Evolutionary conservation across 2,113 vertebrate genomes (phyloP).

Genomic region (Phylloscopus whistleri): DNA sequence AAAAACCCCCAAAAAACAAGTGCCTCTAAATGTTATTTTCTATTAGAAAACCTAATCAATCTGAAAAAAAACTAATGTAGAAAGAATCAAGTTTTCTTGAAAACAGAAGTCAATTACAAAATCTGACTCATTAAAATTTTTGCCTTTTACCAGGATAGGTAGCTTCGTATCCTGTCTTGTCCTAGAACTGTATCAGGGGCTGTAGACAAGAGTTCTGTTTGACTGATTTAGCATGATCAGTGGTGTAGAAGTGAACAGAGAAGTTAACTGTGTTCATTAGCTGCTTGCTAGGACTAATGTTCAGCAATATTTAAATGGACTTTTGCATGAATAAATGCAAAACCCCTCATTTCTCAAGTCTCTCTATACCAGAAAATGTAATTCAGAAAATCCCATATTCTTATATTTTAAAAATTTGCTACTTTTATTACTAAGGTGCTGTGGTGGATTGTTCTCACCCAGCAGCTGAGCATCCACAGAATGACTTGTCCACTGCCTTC

Average conservation of each 20-base stretch:
- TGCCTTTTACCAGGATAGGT: neutral
- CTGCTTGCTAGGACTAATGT: neutral
- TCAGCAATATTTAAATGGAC: neutral
- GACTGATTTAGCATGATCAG: neutral
- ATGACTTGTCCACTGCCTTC: rapidly evolving
- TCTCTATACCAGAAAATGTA: neutral
- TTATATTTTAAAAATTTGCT: neutral
- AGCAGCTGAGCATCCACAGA: neutral
- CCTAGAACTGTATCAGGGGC: neutral
- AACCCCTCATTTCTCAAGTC: neutral
- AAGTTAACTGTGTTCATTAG: neutral
- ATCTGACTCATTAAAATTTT: neutral
- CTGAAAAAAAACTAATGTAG: neutral
- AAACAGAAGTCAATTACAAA: neutral
- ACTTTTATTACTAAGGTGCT: neutral
- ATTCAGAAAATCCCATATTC: neutral
- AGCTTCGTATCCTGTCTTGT: neutral
- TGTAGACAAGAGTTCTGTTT: neutral
- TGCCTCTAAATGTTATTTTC: neutral
- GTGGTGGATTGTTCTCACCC: neutral
- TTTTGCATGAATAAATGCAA: neutral
- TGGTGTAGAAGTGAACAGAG: neutral
- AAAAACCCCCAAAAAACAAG: neutral
- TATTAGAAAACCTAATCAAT: neutral
- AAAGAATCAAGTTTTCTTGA: neutral